Evolutionary conservation across 2,113 vertebrate species (phyloP).

Genomic region (Morone chrysops): DNA sequence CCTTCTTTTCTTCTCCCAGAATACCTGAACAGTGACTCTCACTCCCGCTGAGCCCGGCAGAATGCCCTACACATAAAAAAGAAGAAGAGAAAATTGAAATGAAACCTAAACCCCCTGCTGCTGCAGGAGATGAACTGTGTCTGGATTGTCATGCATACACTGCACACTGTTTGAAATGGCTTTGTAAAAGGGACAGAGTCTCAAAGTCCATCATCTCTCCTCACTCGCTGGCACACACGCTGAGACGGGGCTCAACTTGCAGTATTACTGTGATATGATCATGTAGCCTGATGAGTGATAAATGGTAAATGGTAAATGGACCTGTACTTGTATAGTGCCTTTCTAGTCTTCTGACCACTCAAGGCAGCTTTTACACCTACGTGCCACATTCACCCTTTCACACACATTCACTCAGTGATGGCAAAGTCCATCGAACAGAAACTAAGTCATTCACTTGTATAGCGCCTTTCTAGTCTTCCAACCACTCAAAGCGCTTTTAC

Average conservation of each 20-base stretch:
- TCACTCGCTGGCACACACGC: constrained; percentile 18
- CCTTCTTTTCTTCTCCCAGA: constrained; percentile 44
- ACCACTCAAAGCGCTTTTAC: no score
- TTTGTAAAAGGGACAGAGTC: constrained; percentile 46
- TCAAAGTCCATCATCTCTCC: constrained; percentile 28
- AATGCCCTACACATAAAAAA: constrained; percentile 31
- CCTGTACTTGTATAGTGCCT: no score
- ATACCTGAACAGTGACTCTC: constrained; percentile 50
- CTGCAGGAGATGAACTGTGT: constrained; percentile 66
- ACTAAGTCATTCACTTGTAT: no score
- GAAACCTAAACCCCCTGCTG: constrained; percentile 62
- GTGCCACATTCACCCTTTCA: no score
- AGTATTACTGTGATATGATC: constrained; percentile 34
- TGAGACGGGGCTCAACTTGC: constrained; percentile 25
- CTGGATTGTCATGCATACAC: constrained; percentile 56
- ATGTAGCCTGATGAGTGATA: constrained; percentile 41
- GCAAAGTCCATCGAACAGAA: no score
- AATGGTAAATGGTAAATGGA: no score
- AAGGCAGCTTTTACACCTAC: no score
- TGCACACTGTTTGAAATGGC: constrained; percentile 56
- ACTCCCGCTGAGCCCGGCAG: constrained; percentile 44
- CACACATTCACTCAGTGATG: no score
- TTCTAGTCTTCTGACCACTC: no score
- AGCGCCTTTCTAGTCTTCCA: no score
- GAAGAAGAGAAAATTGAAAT: constrained; percentile 63